Conservation (phyloP, 2,888 invertebrate genomes). For the Stramonita haemastoma region DNA sequence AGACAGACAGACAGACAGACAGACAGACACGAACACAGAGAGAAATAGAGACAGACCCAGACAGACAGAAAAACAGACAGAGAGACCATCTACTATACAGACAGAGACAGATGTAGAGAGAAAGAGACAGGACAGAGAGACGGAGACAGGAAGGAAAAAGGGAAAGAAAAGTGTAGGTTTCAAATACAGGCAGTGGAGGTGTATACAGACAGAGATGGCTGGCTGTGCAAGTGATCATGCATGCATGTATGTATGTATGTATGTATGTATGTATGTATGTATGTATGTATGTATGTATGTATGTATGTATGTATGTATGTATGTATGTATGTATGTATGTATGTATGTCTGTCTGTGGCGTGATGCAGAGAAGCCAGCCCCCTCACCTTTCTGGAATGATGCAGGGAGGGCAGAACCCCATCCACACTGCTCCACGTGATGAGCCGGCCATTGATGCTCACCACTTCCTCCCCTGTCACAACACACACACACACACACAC, state of each 20-base stretch:
- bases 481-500: slow-evolving; percentile 19
- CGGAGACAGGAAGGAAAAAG: background rate
- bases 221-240: background rate
- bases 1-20: too few relatives aligned
- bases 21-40: too few relatives aligned
- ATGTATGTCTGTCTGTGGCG: background rate
- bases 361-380: background rate
- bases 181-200: background rate
- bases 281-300: background rate
- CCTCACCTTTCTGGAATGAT: slow-evolving; percentile 44
- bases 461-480: slow-evolving; percentile 39
- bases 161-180: background rate
- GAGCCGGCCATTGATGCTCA: slow-evolving; percentile 41
- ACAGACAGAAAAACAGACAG: background rate
- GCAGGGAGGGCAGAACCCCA: slow-evolving; percentile 33
- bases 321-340: background rate
- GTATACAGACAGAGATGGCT: background rate
- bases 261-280: background rate
- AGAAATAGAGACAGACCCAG: background rate
- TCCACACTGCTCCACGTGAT: slow-evolving; percentile 47
- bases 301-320: slow-evolving; percentile 16
- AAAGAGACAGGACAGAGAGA: background rate
- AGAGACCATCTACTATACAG: too few relatives aligned
- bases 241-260: too few relatives aligned
- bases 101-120: too few relatives aligned